Evolutionary conservation across 2,888 invertebrate genomes (phyloP), one percentile per base, ranked within the genome.

Genomic region (Cantharis rufa): DNA sequence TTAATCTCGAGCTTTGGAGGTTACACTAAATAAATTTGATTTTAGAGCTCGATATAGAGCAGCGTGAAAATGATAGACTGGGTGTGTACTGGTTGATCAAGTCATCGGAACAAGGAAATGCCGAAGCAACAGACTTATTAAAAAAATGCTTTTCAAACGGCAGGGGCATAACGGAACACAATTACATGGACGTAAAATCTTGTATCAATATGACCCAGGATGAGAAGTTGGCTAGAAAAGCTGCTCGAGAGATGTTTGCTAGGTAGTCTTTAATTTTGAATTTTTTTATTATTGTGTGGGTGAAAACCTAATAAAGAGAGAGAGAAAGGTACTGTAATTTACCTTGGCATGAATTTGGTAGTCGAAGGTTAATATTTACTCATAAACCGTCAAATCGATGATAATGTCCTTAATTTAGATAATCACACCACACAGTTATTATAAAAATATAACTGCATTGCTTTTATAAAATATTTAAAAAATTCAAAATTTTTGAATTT

Each of bases 71-170:
- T 88, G 94, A 94, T 79, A 92, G 93, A 81, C 91, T 95, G 81
- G 97, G 96, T 0, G 92, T 98, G 70, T 94, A 95, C 84, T 98
- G 97, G 97, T 88, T 98, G 69, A 93, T 96, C n/a, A 94, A 95
- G 88, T 97, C 98, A 2, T 96, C 97, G 0, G 95, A 96, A 84
- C 96, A 97, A 87, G 98, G 97, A 0, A 96, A 96, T 83, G 91
- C 93, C 64, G 96, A 96, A 86, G 97, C 97, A 0, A 94, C 96
- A 48, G 92, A 92, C 78, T 90, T 96, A 84, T 89, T 98, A 79
- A 90, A 91, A 86, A 92, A 93, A 87, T 94, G 94, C 84, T 90
- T 95, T 11, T 90, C 92, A 62, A 92, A 92, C 32, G 93, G 94
- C 10, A 90, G 91, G 88, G 95, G 95, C 7, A 93, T 95, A 7